Conservation (phyloP, 1,140 invertebrate species). For the Aphelinus atriplicis region DNA sequence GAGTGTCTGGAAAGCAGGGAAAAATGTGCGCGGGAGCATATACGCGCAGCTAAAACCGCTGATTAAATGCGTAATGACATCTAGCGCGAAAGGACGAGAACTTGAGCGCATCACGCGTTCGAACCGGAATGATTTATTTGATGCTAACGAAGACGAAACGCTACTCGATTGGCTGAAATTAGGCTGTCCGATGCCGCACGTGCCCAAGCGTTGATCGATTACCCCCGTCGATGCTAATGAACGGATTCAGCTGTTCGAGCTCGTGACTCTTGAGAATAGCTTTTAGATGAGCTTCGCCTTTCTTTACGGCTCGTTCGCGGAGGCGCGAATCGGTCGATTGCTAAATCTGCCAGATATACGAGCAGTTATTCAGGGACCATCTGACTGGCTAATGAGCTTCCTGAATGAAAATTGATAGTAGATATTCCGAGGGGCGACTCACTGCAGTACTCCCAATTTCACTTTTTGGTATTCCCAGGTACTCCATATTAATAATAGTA, state of each 20-base stretch:
- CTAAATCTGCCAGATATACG: no score
- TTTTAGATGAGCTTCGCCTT: no score
- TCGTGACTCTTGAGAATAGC: background rate
- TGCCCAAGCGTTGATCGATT: constrained; percentile 12
- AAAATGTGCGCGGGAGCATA: background rate
- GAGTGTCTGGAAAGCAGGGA: no score
- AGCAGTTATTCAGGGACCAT: no score
- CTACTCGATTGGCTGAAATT: constrained; percentile 33
- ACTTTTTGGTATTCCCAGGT: no score
- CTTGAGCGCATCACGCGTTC: background rate
- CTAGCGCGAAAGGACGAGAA: background rate
- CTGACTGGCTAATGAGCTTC: no score
- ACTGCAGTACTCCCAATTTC: no score
- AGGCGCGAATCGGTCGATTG: no score
- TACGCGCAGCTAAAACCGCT: background rate
- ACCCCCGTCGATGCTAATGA: constrained; percentile 10
- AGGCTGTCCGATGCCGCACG: constrained; percentile 14
- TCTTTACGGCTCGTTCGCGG: no score
- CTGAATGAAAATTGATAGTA: no score
- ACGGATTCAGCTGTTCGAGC: constrained; percentile 1
- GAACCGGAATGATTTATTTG: constrained; percentile 24
- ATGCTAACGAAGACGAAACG: constrained; percentile 34
- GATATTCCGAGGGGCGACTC: no score
- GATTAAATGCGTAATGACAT: background rate
- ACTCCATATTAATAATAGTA: no score